Conservation (phyloP, 1,140 invertebrate genomes). For the Drosophila tropicalis region DNA sequence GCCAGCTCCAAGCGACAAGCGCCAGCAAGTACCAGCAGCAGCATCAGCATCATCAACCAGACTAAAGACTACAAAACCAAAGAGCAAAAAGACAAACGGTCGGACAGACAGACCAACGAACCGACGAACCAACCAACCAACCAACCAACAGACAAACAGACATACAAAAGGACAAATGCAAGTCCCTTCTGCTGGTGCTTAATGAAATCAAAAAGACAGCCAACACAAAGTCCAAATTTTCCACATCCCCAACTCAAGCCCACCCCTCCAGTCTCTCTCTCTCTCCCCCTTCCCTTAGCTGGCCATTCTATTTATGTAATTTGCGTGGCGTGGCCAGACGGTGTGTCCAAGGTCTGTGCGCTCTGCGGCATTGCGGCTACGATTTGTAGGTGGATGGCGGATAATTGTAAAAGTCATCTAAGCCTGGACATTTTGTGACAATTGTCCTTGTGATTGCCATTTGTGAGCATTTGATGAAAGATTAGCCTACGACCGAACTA, state of each 20-base stretch:
- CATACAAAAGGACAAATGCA: conserved; percentile 33
- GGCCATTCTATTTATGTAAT: conserved; percentile 28
- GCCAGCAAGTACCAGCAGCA: not conserved
- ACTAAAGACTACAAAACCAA: conserved; percentile 5
- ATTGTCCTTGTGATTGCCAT: conserved; percentile 9
- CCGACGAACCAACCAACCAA: not conserved
- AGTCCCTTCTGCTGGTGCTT: conserved; percentile 18
- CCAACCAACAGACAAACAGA: not conserved
- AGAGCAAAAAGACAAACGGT: not conserved
- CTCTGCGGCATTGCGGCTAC: not conserved
- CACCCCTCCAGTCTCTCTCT: not conserved
- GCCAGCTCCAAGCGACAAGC: not conserved
- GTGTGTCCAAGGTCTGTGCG: not conserved
- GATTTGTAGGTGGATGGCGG: not conserved
- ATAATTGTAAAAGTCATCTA: conserved; percentile 6
- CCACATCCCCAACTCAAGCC: not conserved
- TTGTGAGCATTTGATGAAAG: conserved; percentile 6
- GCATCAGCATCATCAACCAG: not conserved
- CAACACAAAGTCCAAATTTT: conserved; percentile 10
- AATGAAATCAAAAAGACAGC: conserved; percentile 48
- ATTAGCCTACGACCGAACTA: not conserved
- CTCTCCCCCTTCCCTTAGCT: too few relatives aligned
- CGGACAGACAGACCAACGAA: not conserved
- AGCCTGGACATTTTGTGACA: not conserved
- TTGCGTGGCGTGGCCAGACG: conserved; percentile 4